These are phyloP conservation scores for Microcebus ravelobensis DNA, from an alignment of 2,113 vertebrate genomes.

Conservation along the genomic window DNA sequence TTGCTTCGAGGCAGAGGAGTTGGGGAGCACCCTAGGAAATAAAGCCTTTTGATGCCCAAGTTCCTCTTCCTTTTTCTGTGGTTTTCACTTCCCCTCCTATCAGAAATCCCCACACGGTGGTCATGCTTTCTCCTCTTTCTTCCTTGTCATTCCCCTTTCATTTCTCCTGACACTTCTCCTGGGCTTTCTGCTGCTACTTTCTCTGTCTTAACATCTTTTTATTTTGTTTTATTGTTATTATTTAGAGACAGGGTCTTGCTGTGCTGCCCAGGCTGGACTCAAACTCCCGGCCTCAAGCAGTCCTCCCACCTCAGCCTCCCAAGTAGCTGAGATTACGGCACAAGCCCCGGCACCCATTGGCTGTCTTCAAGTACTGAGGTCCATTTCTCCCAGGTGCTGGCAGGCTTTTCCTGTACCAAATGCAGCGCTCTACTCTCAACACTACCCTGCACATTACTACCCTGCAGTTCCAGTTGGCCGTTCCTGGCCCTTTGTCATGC, in stretches of 20 bases:
- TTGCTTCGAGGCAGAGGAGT: not conserved
- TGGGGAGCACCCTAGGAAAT: not conserved
- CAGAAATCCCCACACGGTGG: slow-evolving; percentile 61
- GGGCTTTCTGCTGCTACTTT: not conserved
- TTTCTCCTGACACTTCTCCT: not conserved
- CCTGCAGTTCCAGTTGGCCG: not conserved
- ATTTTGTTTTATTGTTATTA: not conserved
- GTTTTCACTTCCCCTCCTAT: slow-evolving; percentile 66
- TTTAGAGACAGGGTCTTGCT: not conserved
- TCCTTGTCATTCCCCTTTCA: not conserved
- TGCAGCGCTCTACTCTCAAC: not conserved
- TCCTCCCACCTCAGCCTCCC: not conserved
- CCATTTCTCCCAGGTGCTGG: not conserved
- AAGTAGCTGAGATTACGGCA: not conserved
- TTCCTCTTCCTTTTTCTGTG: slow-evolving; percentile 73
- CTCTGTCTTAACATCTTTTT: not conserved
- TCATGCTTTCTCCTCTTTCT: slow-evolving; percentile 20
- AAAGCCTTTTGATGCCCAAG: not conserved
- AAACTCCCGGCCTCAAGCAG: not conserved
- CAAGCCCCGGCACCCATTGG: fast-evolving
- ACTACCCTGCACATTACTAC: not conserved
- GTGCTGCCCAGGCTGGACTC: not conserved
- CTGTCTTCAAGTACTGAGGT: not conserved
- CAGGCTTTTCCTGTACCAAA: not conserved
- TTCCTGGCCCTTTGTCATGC: not conserved